These are phyloP conservation scores for Fulmarus glacialis DNA, from an alignment of 2,113 vertebrate species.

Conservation along the genomic window DNA sequence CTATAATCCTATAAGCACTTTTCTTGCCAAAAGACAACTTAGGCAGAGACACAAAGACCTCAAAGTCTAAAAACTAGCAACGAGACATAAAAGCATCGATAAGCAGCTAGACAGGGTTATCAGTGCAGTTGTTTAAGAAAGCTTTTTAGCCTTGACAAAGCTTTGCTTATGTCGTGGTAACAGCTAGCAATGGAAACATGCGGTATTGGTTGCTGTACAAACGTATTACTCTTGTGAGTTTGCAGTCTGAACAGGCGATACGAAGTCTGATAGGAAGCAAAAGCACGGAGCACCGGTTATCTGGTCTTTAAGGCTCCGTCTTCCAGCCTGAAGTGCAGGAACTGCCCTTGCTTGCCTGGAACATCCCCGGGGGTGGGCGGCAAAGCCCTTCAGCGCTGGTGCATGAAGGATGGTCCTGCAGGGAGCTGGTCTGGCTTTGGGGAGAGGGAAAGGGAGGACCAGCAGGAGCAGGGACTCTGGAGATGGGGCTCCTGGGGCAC, in stretches of 20 bases:
- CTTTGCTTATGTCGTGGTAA: not conserved
- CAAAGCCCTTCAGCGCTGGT: not conserved
- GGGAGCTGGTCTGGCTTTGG: not conserved
- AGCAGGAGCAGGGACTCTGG: not conserved
- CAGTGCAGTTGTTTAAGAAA: not conserved
- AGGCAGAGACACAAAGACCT: not conserved
- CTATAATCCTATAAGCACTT: not conserved
- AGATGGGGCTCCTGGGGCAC: not conserved
- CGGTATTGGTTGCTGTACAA: not conserved
- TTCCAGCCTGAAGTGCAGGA: not conserved
- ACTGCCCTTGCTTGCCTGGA: not conserved
- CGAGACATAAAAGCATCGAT: not conserved
- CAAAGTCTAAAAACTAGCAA: not conserved
- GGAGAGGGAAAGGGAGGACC: not conserved
- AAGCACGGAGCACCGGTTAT: fast-evolving
- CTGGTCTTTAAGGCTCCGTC: not conserved
- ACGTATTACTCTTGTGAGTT: not conserved
- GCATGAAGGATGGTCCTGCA: too few species aligned
- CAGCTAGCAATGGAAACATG: not conserved
- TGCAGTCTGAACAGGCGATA: not conserved
- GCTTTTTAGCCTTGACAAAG: not conserved
- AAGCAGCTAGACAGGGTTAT: not conserved
- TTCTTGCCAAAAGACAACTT: not conserved
- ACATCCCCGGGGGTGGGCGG: fast-evolving
- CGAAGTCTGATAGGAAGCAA: not conserved